Evolutionary conservation across 2,113 vertebrate genomes (phyloP), one percentile per base, ranked within the genome.

Genomic region (Uria lomvia): DNA sequence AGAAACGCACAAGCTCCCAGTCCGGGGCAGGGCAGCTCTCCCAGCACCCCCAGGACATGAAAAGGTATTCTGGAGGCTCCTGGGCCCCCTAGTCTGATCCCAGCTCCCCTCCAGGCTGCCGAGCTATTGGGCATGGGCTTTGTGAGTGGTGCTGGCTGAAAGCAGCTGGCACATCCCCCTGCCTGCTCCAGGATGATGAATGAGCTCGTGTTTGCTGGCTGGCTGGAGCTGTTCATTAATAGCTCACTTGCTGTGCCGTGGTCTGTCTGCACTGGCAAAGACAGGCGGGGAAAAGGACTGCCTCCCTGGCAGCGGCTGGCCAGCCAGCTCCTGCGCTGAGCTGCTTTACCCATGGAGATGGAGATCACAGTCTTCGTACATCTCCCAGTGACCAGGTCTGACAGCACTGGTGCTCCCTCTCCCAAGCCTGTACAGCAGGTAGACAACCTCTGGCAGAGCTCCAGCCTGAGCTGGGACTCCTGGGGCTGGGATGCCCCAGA

Each of bases 181-280:
- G 47, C 74, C 73, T 68, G 30, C 58, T 96, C 30, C 87, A 73
- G 84, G 56, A 82, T 82, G 81, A 91, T 95, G 90, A 96, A 91
- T 70, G 92, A 91, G 70, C 8, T 2, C 8, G 11, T 60, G 58
- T 80, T 94, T 73, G n/a, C 92, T 86, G 84, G 76, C 88, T 94
- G 92, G 81, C 90, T 93, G 71, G 90, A 76, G 77, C 81, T 89
- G 80, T 16, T 92, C 91, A 91, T 77, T 97, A 94, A 96, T 91
- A 94, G 96, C 91, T 96, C 86, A 12, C 96, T 96, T 91, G 95
- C 95, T 96, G 96, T 72, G 94, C 86, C 0, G 0, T 63, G 89
- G 68, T 95, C 96, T 96, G 95, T 91, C 93, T 86, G 80, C 63
- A 8, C 60, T 92, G 91, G 94, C 92, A 92, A 55, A 95, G 68